These are phyloP conservation scores for Aphis craccivora DNA, from an alignment of 1,140 invertebrate genomes.

Conservation along the genomic window DNA sequence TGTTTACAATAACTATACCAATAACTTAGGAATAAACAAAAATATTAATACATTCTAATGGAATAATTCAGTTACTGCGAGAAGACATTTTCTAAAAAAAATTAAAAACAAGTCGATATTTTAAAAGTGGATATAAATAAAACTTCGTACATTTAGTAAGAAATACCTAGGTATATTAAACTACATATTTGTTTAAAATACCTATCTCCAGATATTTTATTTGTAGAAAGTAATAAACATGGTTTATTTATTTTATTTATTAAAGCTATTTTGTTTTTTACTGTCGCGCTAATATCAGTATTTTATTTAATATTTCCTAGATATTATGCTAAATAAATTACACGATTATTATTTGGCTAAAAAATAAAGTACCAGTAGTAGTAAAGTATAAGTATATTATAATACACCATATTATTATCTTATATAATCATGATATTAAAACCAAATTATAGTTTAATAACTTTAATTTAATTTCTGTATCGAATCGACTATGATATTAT, in stretches of 20 bases:
- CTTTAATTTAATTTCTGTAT: not conserved
- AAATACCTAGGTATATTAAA: not conserved
- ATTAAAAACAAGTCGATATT: not conserved
- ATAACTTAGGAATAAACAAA: not conserved
- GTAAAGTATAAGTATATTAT: too few relatives aligned
- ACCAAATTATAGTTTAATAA: not conserved
- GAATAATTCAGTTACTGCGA: not conserved
- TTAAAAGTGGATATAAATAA: not conserved
- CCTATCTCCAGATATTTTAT: not conserved
- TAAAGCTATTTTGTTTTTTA: not conserved
- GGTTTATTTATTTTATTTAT: not conserved
- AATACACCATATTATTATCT: not conserved
- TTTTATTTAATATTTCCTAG: not conserved
- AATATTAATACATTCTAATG: not conserved
- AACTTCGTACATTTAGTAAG: not conserved
- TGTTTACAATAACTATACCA: not conserved
- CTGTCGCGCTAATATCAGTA: not conserved
- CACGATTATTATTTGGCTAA: not conserved
- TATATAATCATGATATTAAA: not conserved
- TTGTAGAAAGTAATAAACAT: not conserved
- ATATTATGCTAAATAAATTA: not conserved
- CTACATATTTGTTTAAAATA: not conserved
- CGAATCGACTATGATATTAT: not conserved
- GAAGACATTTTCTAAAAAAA: not conserved
- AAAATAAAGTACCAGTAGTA: too few relatives aligned